phyloP scores from a whole-genome alignment of 2,888 invertebrate species.

The Luperina nickerlii region DNA sequence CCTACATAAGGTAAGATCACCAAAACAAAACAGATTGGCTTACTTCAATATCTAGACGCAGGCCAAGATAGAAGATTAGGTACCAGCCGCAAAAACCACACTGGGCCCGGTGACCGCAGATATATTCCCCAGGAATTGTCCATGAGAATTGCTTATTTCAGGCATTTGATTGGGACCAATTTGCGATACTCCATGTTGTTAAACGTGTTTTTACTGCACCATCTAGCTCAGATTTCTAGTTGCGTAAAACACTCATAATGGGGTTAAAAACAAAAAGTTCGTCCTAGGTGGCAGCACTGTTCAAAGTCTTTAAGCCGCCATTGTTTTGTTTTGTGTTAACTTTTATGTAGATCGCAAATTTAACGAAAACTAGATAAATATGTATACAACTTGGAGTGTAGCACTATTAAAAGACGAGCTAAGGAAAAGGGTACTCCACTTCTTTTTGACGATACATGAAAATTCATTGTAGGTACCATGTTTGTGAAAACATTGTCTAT shows the following conservation, averaged over 20 bases:
- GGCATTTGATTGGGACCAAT: background rate
- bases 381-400: background rate
- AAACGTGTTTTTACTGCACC: background rate
- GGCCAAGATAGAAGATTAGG: conserved; percentile 11
- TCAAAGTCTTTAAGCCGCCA: background rate
- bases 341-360: background rate
- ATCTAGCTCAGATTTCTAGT: background rate
- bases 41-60: conserved; percentile 4
- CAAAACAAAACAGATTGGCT: background rate
- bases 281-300: background rate
- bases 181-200: background rate
- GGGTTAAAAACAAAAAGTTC: background rate
- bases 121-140: background rate
- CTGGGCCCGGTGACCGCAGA: conserved; percentile 6
- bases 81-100: conserved; percentile 32
- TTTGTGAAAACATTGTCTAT: background rate
- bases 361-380: background rate
- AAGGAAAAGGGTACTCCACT: background rate
- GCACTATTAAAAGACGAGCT: background rate
- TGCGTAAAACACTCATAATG: background rate
- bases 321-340: no score
- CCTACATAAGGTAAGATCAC: no score
- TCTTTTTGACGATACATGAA: background rate
- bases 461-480: background rate
- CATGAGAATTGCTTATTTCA: background rate